Percentiles rank a stretch among this genome's conserved stretches.
Conservation (phyloP, 2,797 vertebrate species). For the Threskiornis aethiopicus region DNA sequence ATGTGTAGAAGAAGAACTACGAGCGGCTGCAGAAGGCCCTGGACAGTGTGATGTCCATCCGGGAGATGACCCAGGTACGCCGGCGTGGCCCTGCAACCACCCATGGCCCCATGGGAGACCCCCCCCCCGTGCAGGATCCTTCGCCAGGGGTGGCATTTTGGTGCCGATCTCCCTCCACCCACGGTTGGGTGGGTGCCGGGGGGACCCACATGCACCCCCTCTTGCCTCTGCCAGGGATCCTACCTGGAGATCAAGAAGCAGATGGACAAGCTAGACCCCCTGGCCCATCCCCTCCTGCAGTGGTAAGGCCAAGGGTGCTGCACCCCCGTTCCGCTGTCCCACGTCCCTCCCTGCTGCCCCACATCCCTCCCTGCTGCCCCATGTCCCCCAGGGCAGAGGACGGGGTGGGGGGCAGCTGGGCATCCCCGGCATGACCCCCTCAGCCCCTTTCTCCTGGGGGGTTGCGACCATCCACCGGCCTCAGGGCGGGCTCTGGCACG, state of each 20-base stretch:
- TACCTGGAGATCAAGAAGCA: slow-evolving; percentile 99
- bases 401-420: accelerated
- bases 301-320: slow-evolving; percentile 76
- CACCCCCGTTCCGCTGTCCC: accelerated
- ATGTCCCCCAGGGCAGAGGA: accelerated
- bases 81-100: accelerated
- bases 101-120: accelerated
- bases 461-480: accelerated
- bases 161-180: background rate
- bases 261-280: slow-evolving; percentile 97
- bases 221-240: slow-evolving; percentile 84
- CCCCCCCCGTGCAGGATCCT: accelerated
- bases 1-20: slow-evolving; percentile 95
- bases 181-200: background rate
- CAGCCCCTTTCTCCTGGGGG: background rate
- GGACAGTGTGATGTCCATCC: slow-evolving; percentile 99
- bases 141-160: background rate
- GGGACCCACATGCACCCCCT: background rate
- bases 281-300: slow-evolving; percentile 95
- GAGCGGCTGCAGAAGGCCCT: slow-evolving; percentile 98
- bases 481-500: accelerated
- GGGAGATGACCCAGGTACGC: slow-evolving; percentile 98
- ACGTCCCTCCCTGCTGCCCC: background rate
- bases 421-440: accelerated
- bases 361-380: too few species aligned